Evolutionary conservation across 2,888 invertebrate species (phyloP), one percentile per base, ranked within the genome.

Genomic region (Sinopyrophorus schimmeli): DNA sequence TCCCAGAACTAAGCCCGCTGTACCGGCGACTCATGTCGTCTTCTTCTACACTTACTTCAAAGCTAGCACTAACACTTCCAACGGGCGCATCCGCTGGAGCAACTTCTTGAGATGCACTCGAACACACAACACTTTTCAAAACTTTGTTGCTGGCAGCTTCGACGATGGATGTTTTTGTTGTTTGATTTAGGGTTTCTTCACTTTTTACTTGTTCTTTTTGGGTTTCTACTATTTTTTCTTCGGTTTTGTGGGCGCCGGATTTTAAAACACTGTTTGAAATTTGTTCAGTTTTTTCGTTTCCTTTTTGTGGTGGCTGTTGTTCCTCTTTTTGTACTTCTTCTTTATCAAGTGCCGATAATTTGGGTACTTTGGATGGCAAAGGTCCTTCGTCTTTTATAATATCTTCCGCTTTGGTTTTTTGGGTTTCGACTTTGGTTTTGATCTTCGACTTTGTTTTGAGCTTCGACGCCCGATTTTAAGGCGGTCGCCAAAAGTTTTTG

Each of bases 11-110:
- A 31, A 63, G 63, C 42, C 65, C 66, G 26, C 66, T 67, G 52
- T 63, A 68, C 59, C 63, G 62, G 49, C 69, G 64, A 65, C 70
- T 71, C 59, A 70, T 70, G 53, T 67, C 66, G 58, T 62, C 59
- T 41, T 57, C 63, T 60, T 65, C 69, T 41, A 65, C 66, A 58
- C 42, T 48, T 26, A 42, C 12, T 23, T 46, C 46, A 2, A 68
- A 65, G 54, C 66, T 66, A 38, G 67, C 61, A 47, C 66, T 66
- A 49, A 69, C 63, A 57, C 64, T 27, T 7, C 17, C 30, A 6
- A 27, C 16, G 24, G 30, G 35, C 21, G 42, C 14, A 35, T 41
- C 37, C 3, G 18, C 39, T 11, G 26, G 35, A 35, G 32, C 24
- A 5, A 43, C 35, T 35, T 43, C 17, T 12, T 31, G 41, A 3